These are phyloP conservation scores for Neocrepidodera transversa DNA, from an alignment of 2,888 invertebrate genomes.

Conservation along the genomic window DNA sequence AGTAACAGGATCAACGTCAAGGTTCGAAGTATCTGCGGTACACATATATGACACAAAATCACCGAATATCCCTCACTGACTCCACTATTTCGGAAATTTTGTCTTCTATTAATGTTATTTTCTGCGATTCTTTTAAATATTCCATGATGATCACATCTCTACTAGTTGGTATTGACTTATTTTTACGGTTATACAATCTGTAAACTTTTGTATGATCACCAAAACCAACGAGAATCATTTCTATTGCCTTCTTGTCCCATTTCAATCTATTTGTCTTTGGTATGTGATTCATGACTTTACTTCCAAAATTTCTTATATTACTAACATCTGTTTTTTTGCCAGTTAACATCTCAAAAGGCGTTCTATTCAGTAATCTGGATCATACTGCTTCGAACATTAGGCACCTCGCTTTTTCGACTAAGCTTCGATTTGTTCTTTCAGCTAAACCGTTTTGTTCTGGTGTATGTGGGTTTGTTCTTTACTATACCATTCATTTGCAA, in stretches of 20 bases:
- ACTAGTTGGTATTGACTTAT: conserved; percentile 12
- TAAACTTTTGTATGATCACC: conserved; percentile 10
- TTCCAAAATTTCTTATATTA: conserved; percentile 11
- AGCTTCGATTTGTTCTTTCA: neutral
- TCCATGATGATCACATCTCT: conserved; percentile 28
- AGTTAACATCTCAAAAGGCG: conserved; percentile 8
- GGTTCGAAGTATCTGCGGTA: neutral
- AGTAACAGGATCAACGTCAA: conserved; percentile 23
- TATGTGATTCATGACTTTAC: conserved; percentile 6
- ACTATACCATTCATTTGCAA: neutral
- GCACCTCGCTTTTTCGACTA: neutral
- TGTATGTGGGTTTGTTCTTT: conserved; percentile 8
- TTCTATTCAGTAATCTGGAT: conserved; percentile 1
- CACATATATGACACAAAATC: neutral
- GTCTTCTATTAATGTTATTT: neutral
- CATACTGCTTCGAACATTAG: neutral
- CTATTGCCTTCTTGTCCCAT: conserved; percentile 14
- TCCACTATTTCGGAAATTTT: neutral
- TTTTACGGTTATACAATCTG: conserved; percentile 22
- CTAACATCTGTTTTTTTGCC: conserved; percentile 5
- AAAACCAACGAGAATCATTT: conserved; percentile 18
- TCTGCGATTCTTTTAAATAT: conserved; percentile 1
- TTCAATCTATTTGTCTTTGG: conserved; percentile 7
- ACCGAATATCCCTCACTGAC: conserved; percentile 19
- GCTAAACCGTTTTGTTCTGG: no score